These are phyloP conservation scores for Alligator mississippiensis DNA, from an alignment of 2,113 vertebrate species.

Conservation along the genomic window DNA sequence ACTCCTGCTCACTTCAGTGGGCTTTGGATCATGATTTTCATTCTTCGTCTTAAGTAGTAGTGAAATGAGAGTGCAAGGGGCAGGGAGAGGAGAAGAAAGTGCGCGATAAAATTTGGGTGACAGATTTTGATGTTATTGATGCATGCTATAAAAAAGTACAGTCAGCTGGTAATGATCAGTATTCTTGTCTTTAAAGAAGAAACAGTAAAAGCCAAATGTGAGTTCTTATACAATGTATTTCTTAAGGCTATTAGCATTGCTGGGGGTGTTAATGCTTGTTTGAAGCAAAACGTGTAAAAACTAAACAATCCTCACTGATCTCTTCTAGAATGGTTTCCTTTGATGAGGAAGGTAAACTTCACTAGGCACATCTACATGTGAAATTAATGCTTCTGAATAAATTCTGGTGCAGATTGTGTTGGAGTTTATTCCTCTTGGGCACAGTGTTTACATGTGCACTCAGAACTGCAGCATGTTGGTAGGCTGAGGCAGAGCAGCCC, in stretches of 20 bases:
- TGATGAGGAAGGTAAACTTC: background rate
- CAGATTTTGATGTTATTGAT: background rate
- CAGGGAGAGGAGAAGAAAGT: background rate
- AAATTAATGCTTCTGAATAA: too few species aligned
- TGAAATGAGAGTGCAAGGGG: background rate
- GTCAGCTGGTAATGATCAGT: background rate
- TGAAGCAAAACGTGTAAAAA: background rate
- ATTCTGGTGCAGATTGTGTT: too few species aligned
- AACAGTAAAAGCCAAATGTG: background rate
- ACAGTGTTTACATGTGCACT: too few species aligned
- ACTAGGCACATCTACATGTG: background rate
- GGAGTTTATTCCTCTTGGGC: too few species aligned
- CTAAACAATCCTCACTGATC: background rate
- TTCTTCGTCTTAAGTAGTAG: background rate
- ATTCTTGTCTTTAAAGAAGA: background rate
- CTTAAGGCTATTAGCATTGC: background rate
- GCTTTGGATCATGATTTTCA: background rate
- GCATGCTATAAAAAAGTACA: background rate
- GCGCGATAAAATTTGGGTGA: background rate
- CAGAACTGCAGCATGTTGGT: too few species aligned
- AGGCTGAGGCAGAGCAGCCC: too few species aligned
- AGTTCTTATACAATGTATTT: background rate
- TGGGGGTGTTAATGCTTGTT: background rate
- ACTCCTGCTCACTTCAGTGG: background rate
- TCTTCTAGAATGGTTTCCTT: background rate